Base-by-base conservation (phyloP, 64 coral and sea anemone species). In the Trachythela sp. region DNA sequence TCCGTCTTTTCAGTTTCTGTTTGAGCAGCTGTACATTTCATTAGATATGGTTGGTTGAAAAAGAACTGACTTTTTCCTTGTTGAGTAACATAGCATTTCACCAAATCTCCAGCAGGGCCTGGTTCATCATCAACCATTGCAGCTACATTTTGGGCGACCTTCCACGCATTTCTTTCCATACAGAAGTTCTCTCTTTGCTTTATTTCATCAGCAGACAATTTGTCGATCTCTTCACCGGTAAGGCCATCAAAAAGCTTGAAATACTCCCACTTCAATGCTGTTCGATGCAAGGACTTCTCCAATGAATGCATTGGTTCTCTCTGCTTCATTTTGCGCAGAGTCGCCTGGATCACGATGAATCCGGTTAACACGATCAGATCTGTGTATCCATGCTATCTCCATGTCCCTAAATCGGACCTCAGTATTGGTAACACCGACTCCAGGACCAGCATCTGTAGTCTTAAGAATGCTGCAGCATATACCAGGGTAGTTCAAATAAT, bases 151-250 rank as follows among this genome's bases (percentile, higher is more conserved):
- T 51, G 17, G 58, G 89, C 75, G 4, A 90, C 89, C 54, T 39
- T 90, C 89, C 89, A 90, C 29, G 89, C 80, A 84, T 90, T 90
- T 84, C 37, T 90, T 85, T 90, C 89, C 87, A 85, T 90, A 48
- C 89, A 90, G 24, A 56, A 22, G 83, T 90, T 38, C 58, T 85
- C 89, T 90, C 36, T 22, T 90, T 39, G n/a, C n/a, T n/a, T n/a
- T n/a, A n/a, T n/a, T n/a, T 84, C 75, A 29, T 42, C 84, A 27
- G 58, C 43, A 56, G 89, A 90, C 17, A 90, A 42, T 35, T 84
- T 64, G 1, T 90, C 58, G 49, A 90, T 32, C 58, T 90, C 89
- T 56, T 90, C 89, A 56, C 83, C 36, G 84, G 89, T 75, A n/a
- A 88, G 68, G 2, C 38, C 89, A 68, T 90, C 80, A 85, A 90